Percentiles rank a stretch among this genome's conserved stretches.
These are phyloP conservation scores for Albula goreensis DNA, from an alignment of 2,113 vertebrate genomes.

Conservation along the genomic window DNA sequence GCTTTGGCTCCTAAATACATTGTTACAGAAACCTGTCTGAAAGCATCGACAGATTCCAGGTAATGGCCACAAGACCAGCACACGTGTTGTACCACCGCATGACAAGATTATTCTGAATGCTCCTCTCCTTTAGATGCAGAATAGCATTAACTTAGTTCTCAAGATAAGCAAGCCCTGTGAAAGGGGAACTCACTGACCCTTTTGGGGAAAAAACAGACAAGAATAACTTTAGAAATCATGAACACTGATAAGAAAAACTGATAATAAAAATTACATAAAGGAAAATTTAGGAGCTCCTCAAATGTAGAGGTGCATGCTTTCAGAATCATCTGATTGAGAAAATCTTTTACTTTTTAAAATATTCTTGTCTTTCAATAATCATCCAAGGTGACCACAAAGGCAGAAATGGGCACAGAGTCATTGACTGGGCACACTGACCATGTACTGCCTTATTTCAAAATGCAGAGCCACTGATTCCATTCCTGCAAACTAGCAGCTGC, in stretches of 20 bases:
- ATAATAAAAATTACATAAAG: not conserved
- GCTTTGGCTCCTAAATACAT: not conserved
- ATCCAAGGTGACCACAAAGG: not conserved
- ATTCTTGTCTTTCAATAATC: not conserved
- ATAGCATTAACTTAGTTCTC: not conserved
- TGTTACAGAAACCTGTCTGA: not conserved
- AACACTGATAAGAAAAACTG: not conserved
- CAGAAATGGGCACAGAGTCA: not conserved
- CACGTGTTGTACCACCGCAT: not conserved
- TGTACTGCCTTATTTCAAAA: not conserved
- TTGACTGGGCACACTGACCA: not conserved
- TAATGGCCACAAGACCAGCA: not conserved
- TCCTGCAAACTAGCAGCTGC: not conserved
- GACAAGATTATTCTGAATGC: not conserved
- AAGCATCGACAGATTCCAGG: not conserved
- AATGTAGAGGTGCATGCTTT: not conserved
- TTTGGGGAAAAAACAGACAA: not conserved
- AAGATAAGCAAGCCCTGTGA: not conserved
- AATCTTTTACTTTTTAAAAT: not conserved
- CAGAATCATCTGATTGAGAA: not conserved
- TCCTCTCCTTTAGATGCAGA: not conserved
- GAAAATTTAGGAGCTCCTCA: not conserved
- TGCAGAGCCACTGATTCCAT: not conserved
- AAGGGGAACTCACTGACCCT: not conserved
- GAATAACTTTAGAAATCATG: not conserved